These are phyloP conservation scores for Stichodactyla mertensii DNA, from an alignment of 64 coral and sea anemone genomes.

Conservation along the genomic window DNA sequence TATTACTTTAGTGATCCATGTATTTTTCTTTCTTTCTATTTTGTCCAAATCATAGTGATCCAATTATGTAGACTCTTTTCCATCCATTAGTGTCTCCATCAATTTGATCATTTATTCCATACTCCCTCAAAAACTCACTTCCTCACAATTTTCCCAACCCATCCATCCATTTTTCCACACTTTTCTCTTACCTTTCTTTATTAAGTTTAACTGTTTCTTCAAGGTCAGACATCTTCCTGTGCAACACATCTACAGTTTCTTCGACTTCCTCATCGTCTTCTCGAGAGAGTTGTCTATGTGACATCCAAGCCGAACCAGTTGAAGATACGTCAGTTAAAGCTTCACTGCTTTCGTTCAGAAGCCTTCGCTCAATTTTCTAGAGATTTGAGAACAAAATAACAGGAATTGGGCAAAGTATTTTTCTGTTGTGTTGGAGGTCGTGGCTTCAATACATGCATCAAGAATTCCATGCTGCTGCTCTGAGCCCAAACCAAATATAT, in stretches of 20 bases:
- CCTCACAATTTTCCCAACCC: too few relatives aligned
- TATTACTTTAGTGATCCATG: neutral
- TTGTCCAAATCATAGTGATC: too few relatives aligned
- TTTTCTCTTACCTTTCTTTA: neutral
- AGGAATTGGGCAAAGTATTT: too few relatives aligned
- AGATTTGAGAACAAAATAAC: neutral
- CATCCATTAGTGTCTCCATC: neutral
- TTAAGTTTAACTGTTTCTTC: slow-evolving; percentile 1
- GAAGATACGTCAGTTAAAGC: neutral
- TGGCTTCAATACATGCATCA: too few relatives aligned
- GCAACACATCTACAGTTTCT: neutral
- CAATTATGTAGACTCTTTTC: neutral
- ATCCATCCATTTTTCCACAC: neutral
- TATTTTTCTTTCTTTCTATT: neutral
- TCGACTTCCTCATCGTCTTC: neutral
- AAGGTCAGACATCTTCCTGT: neutral
- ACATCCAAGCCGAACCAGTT: neutral
- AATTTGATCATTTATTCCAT: neutral
- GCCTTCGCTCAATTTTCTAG: neutral
- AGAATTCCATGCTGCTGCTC: too few relatives aligned
- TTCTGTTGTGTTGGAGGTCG: too few relatives aligned
- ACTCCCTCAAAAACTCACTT: neutral
- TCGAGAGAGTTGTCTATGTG: neutral
- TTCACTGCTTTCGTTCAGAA: neutral
- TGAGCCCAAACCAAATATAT: too few relatives aligned